A percentile compares a stretch with the other conserved stretches of the same genome.
Conservation (phyloP, 2,888 invertebrate species). For the Rambutsinella grinnellia region DNA sequence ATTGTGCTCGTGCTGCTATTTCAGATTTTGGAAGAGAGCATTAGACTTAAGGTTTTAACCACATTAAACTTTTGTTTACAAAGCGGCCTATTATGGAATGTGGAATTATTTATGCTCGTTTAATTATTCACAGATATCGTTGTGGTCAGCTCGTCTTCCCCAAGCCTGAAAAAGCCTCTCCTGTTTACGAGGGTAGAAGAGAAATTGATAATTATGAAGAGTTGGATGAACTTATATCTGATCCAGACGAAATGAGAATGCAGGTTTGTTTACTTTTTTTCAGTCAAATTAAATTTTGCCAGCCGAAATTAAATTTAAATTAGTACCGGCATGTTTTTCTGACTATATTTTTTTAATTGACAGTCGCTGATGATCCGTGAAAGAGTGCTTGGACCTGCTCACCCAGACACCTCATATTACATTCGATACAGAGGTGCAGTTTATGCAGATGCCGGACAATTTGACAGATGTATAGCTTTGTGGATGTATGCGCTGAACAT, state of each 20-base stretch:
- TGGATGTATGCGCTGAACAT: slow-evolving; percentile 98
- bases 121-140: slow-evolving; percentile 75
- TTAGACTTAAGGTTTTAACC: slow-evolving; percentile 91
- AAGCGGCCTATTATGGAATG: too few species aligned
- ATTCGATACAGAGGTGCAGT: slow-evolving; percentile 93
- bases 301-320: too few species aligned
- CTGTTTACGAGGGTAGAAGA: slow-evolving; percentile 88
- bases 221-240: slow-evolving; percentile 87
- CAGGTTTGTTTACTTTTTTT: slow-evolving; percentile 76
- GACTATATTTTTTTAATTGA: too few species aligned
- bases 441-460: slow-evolving; percentile 95
- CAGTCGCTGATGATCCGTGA: slow-evolving; percentile 85
- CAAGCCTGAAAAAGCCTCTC: slow-evolving; percentile 79
- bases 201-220: slow-evolving; percentile 86
- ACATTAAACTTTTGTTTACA: too few species aligned
- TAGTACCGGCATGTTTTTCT: too few species aligned
- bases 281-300: not conserved
- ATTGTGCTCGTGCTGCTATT: too few species aligned
- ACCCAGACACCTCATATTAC: slow-evolving; percentile 97
- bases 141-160: slow-evolving; percentile 78
- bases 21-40: slow-evolving; percentile 91
- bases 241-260: slow-evolving; percentile 97
- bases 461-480: slow-evolving; percentile 87
- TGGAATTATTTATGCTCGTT: too few species aligned
- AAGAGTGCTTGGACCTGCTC: slow-evolving; percentile 91